These are phyloP conservation scores for Pachydiplax longipennis DNA, from an alignment of 2,888 invertebrate species.

Conservation along the genomic window DNA sequence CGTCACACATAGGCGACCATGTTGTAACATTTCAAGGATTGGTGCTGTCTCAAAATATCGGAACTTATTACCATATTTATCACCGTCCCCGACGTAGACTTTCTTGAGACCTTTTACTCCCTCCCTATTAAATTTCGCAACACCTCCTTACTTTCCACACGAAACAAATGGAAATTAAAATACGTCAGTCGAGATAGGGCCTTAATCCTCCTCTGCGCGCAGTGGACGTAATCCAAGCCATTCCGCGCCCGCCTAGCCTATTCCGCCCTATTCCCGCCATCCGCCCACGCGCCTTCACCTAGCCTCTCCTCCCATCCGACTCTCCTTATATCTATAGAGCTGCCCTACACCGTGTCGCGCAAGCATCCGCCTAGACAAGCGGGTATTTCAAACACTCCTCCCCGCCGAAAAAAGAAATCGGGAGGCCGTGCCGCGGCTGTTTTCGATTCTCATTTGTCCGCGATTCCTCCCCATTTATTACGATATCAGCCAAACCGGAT, in stretches of 20 bases:
- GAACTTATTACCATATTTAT: too few relatives aligned
- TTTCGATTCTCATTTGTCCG: not conserved
- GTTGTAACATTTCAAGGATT: too few relatives aligned
- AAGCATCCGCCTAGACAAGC: slow-evolving; percentile 27
- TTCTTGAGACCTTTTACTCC: too few relatives aligned
- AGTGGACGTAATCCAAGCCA: not conserved
- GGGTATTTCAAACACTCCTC: not conserved
- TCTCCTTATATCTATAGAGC: not conserved
- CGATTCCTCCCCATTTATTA: not conserved
- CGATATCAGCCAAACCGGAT: not conserved
- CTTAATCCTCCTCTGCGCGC: not conserved
- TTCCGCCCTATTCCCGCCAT: not conserved
- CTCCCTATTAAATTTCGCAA: too few relatives aligned
- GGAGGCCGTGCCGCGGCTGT: not conserved
- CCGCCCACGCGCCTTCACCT: not conserved
- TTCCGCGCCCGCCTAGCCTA: not conserved
- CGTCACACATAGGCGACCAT: too few relatives aligned
- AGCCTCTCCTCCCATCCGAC: not conserved
- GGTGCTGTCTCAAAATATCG: too few relatives aligned
- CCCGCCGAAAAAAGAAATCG: not conserved
- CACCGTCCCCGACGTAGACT: too few relatives aligned
- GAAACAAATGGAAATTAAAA: too few relatives aligned
- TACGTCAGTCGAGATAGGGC: not conserved
- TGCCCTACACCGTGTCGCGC: not conserved
- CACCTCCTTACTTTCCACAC: too few relatives aligned